Evolutionary conservation across 2,797 vertebrate genomes (phyloP).

Genomic region (Picus viridis): DNA sequence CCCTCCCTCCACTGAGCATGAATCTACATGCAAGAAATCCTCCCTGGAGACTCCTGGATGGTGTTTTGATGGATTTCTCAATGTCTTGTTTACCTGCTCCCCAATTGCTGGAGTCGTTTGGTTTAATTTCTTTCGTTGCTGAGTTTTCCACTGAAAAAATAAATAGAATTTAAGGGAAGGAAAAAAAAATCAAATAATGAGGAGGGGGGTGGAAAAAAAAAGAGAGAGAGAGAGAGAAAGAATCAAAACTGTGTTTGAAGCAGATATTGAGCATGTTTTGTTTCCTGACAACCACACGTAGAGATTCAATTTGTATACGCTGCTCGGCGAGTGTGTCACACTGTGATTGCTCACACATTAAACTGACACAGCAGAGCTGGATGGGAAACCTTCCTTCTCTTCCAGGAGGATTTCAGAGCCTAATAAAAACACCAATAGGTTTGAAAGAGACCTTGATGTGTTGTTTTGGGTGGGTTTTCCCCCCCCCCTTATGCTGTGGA

Average conservation of each 20-base stretch:
- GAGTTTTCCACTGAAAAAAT: too few species aligned
- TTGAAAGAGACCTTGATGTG: slow-evolving; percentile 17
- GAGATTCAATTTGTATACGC: slow-evolving; percentile 54
- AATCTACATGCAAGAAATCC: not conserved
- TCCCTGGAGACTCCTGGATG: not conserved
- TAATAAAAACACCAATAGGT: not conserved
- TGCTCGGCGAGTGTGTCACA: not conserved
- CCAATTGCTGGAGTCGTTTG: not conserved
- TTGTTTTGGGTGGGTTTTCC: too few species aligned
- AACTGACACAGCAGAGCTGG: slow-evolving; percentile 41
- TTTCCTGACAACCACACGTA: slow-evolving; percentile 67
- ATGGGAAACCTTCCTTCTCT: not conserved
- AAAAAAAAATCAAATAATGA: too few species aligned
- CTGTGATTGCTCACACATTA: slow-evolving; percentile 63
- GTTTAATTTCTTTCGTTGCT: not conserved
- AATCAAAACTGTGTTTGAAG: slow-evolving; percentile 50
- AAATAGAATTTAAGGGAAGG: too few species aligned
- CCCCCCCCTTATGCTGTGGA: not conserved
- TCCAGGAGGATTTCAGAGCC: not conserved
- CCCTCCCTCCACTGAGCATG: not conserved
- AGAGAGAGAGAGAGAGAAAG: not conserved
- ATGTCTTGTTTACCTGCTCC: slow-evolving; percentile 33
- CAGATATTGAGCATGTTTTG: slow-evolving; percentile 38
- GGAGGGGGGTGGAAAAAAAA: not conserved
- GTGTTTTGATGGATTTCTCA: not conserved